Percentiles rank a stretch among this genome's conserved stretches.
Evolutionary conservation across 2,797 vertebrate genomes (phyloP).

Genomic region (Karalla daura): DNA sequence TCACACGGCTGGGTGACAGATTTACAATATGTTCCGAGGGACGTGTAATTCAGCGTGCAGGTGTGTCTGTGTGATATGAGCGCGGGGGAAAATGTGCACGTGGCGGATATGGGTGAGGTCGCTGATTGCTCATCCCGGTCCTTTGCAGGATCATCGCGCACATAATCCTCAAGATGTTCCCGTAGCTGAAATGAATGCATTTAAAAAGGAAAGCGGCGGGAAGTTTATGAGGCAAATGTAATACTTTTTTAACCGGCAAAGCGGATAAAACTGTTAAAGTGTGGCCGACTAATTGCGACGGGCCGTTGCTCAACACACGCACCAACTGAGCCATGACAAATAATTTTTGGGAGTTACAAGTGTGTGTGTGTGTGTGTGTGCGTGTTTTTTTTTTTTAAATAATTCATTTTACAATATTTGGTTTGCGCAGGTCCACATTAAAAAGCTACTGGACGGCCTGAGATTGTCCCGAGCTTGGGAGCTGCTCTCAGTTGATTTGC

Average conservation of each 20-base stretch:
- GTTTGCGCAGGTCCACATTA: background rate
- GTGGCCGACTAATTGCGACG: background rate
- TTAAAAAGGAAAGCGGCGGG: background rate
- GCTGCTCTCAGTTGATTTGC: background rate
- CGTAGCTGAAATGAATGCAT: slow-evolving; percentile 23
- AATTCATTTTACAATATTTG: background rate
- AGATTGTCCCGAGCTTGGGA: no score
- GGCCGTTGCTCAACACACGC: background rate
- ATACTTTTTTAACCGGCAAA: background rate
- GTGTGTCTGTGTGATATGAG: slow-evolving; percentile 48
- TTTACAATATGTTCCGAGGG: slow-evolving; percentile 67
- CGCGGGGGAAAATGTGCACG: slow-evolving; percentile 34
- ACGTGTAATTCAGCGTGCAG: slow-evolving; percentile 47
- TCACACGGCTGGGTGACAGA: slow-evolving; percentile 59
- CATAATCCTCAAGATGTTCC: slow-evolving; percentile 16
- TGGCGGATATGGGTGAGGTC: slow-evolving; percentile 40
- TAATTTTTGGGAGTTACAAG: background rate
- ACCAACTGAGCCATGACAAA: background rate
- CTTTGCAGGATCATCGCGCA: slow-evolving; percentile 16
- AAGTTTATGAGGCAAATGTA: background rate
- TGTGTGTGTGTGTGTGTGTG: no score
- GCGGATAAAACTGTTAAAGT: background rate
- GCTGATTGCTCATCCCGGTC: slow-evolving; percentile 29
- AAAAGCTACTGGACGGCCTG: background rate
- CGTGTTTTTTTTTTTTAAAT: background rate